Evolutionary conservation across 2,888 invertebrate species (phyloP).

Genomic region (Tortricodes alternella): DNA sequence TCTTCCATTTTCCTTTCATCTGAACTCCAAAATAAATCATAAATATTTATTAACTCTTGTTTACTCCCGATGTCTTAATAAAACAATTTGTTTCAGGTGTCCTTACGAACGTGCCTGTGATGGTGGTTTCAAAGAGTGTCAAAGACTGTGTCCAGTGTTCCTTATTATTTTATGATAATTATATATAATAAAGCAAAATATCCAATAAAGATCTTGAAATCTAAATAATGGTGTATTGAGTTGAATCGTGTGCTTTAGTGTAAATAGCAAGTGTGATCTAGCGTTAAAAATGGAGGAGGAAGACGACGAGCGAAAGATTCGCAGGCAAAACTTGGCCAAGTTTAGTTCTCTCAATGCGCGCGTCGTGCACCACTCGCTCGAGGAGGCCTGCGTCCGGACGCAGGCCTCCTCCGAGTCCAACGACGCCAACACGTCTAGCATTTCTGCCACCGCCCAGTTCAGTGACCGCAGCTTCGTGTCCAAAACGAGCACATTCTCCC

Average conservation of each 20-base stretch:
- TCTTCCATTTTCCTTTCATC: neutral
- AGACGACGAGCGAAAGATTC: conserved; percentile 67
- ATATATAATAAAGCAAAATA: conserved; percentile 56
- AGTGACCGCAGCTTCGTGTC: conserved; percentile 79
- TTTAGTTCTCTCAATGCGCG: conserved; percentile 65
- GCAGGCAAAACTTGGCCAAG: conserved; percentile 64
- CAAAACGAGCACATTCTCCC: conserved; percentile 77
- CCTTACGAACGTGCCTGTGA: conserved; percentile 58
- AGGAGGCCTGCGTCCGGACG: conserved; percentile 62
- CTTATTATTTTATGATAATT: conserved; percentile 66
- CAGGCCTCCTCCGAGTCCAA: conserved; percentile 83
- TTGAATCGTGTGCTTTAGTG: conserved; percentile 51
- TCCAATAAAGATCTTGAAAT: conserved; percentile 68
- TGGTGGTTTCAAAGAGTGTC: conserved; percentile 75
- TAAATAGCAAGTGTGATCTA: conserved; percentile 42
- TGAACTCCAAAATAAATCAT: neutral
- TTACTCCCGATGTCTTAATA: conserved; percentile 19
- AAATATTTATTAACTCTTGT: neutral
- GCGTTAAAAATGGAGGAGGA: conserved; percentile 71
- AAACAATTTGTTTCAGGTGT: conserved; percentile 73
- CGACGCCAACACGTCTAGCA: conserved; percentile 79
- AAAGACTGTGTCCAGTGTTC: conserved; percentile 82
- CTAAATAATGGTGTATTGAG: conserved; percentile 63
- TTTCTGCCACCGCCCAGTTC: conserved; percentile 72
- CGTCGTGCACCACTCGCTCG: conserved; percentile 66